Conservation (phyloP, 2,113 vertebrate genomes). For the Xerus inauris region DNA sequence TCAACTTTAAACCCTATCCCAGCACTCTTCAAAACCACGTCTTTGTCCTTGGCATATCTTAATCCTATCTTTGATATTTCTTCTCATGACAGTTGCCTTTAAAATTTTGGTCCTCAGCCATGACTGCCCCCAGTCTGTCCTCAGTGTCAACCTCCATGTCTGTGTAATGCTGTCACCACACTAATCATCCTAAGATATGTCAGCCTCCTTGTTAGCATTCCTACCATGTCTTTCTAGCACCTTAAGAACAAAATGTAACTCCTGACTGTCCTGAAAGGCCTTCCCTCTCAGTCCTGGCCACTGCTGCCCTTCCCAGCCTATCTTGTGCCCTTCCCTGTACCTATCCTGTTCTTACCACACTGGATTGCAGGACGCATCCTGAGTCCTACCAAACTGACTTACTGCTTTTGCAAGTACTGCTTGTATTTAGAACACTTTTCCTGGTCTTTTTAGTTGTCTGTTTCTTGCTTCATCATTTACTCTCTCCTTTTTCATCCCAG, state of each 20-base stretch:
- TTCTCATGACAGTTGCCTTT: neutral
- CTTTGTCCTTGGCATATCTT: neutral
- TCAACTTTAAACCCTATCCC: neutral
- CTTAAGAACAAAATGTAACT: neutral
- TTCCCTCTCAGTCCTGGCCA: neutral
- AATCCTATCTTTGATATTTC: neutral
- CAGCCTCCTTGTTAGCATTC: neutral
- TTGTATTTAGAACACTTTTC: neutral
- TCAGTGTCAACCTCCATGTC: neutral
- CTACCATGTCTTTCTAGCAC: neutral
- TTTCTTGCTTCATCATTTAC: neutral
- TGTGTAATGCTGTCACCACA: neutral
- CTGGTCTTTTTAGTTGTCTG: neutral
- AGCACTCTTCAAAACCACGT: neutral
- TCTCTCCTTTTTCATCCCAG: neutral
- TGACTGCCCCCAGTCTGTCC: neutral
- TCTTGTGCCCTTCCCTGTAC: neutral
- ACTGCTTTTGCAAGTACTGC: neutral
- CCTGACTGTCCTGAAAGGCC: accelerated
- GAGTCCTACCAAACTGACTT: neutral
- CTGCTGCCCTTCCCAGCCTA: neutral
- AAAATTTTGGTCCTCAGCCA: neutral
- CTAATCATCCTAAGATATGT: neutral
- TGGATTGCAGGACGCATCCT: neutral
- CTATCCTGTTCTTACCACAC: neutral